Evolutionary conservation across 2,888 invertebrate species (phyloP).

Genomic region (Spodoptera exigua): DNA sequence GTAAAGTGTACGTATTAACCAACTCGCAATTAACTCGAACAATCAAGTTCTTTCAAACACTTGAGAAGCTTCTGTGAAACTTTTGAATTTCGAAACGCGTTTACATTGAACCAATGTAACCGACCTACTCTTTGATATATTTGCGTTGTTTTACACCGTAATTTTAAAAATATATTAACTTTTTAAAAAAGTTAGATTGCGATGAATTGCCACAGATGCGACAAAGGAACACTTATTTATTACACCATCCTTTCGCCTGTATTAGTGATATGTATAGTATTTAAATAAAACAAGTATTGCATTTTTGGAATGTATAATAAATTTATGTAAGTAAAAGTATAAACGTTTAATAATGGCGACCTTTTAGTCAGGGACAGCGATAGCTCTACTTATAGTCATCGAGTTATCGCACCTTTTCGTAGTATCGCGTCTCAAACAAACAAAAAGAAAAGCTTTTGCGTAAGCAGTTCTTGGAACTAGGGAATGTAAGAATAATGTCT

Average conservation of each 20-base stretch:
- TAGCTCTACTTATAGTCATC: conserved; percentile 2
- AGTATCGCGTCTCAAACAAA: conserved; percentile 18
- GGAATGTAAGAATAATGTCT: conserved; percentile 7
- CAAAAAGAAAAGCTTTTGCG: conserved; percentile 18
- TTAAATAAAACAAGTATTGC: too few species aligned
- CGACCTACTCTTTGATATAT: not conserved
- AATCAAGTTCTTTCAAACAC: conserved; percentile 15
- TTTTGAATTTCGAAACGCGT: conserved; percentile 21
- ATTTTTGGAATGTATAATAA: too few species aligned
- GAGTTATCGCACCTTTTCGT: conserved; percentile 15
- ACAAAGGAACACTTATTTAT: too few species aligned
- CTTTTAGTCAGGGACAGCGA: conserved; percentile 11
- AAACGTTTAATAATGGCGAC: conserved; percentile 3
- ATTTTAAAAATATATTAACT: too few species aligned
- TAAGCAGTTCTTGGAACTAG: conserved; percentile 15
- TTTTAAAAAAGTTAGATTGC: too few species aligned
- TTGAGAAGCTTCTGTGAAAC: conserved; percentile 26
- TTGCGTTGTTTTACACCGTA: too few species aligned
- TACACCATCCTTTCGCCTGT: too few species aligned
- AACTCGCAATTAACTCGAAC: not conserved
- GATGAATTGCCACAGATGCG: too few species aligned
- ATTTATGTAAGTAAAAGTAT: not conserved
- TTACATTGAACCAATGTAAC: conserved; percentile 18
- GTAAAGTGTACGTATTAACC: conserved; percentile 24
- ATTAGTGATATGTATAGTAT: too few species aligned